These are phyloP conservation scores for Emmelina monodactyla DNA, from an alignment of 2,888 invertebrate genomes.

Conservation along the genomic window DNA sequence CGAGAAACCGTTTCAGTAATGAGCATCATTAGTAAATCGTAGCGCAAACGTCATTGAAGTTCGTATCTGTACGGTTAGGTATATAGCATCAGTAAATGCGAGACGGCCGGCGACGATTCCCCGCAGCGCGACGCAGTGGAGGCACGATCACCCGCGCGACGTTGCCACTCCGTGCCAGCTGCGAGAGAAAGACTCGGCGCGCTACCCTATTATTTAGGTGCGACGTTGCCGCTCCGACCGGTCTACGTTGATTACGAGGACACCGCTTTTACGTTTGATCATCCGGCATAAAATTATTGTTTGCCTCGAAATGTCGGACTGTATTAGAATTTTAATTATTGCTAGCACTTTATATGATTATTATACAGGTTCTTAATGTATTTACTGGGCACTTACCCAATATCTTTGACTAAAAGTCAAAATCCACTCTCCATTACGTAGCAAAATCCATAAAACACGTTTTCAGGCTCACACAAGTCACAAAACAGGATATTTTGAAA, in stretches of 20 bases:
- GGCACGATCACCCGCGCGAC: conserved; percentile 41
- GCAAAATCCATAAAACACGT: background rate
- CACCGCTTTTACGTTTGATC: conserved; percentile 64
- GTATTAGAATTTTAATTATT: background rate
- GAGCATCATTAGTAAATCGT: too few species aligned
- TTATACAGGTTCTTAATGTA: background rate
- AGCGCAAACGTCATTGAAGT: conserved; percentile 36
- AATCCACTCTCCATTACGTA: background rate
- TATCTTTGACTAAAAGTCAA: background rate
- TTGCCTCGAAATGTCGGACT: background rate
- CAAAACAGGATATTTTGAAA: background rate
- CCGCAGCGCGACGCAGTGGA: conserved; percentile 30
- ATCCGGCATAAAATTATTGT: conserved; percentile 38
- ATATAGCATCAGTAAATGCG: conserved; percentile 48
- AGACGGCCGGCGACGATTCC: conserved; percentile 21
- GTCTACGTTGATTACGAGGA: conserved; percentile 67
- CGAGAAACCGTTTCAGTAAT: too few species aligned
- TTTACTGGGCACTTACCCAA: background rate
- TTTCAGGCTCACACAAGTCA: background rate
- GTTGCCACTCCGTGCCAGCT: conserved; percentile 62
- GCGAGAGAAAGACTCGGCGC: conserved; percentile 63
- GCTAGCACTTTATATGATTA: background rate
- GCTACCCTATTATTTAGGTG: conserved; percentile 67
- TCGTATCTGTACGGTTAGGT: conserved; percentile 43
- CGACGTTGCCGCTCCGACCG: conserved; percentile 57